Evolutionary conservation across 2,888 invertebrate species (phyloP), one percentile per base, ranked within the genome.

Genomic region (Amiota minor): DNA sequence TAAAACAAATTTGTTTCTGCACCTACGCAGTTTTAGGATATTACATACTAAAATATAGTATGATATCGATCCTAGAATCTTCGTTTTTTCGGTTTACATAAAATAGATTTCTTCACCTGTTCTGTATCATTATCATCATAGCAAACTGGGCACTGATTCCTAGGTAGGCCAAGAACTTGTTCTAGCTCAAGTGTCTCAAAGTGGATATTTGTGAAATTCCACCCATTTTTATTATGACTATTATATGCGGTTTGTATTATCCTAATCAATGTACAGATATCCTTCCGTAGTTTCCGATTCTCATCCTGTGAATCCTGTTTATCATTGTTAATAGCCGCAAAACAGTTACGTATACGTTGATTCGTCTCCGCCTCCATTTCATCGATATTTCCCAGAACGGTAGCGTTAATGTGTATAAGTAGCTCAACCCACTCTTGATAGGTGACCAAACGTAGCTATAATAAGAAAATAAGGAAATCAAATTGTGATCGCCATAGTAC

Each of bases 381-480:
- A 74, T 92, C 91, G 53, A 93, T 92, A n/a, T 92, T 92, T 72
- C 89, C 90, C 12, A 93, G 91, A 65, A 94, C 86, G 86, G 92
- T 90, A 70, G 90, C 89, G 85, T 93, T 94, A 78, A 93, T 92
- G 69, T 92, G 91, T 1, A 91, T 91, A 73, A 93, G 88, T 84
- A 93, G 91, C 65, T 90, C 90, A n/a, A 93, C 91, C 93, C 93
- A 93, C 80, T 92, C 91, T 47, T 83, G 90, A 86, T 88, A 93
- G 86, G 93, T 91, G 55, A 91, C 90, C 78, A 93, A 89, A 88
- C 94, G 94, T 79, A 92, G 90, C 94, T 95, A 84, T 76, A 23
- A 9, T 87, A 75, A 71, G 68, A 23, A 70, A 55, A 72, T 71
- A 45, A 14, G 35, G 23, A 12, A 49, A 49, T 4, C 18, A 65